Percentiles rank a stretch among this genome's conserved stretches.
Conservation (phyloP, 2,113 vertebrate species). For the Podilymbus podiceps region DNA sequence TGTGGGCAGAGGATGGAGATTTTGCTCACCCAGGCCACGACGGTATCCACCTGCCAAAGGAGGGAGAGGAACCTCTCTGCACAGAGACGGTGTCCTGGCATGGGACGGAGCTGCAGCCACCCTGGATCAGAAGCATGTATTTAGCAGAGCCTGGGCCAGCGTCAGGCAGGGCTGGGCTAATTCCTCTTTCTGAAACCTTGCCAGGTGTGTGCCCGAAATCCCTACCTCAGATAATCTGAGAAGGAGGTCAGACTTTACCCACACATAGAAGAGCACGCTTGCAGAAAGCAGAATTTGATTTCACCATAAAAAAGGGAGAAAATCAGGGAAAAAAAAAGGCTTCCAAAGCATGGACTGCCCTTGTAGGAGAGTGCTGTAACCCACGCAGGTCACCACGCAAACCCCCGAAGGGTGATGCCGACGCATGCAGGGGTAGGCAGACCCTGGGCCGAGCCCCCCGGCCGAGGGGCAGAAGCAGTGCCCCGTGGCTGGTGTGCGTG, state of each 20-base stretch:
- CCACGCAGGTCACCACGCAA: accelerated
- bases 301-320: not conserved
- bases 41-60: not conserved
- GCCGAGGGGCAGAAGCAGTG: not conserved
- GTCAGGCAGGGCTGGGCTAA: not conserved
- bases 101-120: not conserved
- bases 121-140: not conserved
- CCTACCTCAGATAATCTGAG: not conserved
- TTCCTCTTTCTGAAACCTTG: not conserved
- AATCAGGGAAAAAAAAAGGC: not conserved
- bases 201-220: not conserved
- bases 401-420: accelerated
- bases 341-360: not conserved
- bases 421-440: accelerated
- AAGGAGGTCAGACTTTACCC: not conserved
- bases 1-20: not conserved
- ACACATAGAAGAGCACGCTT: not conserved
- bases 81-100: not conserved
- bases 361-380: not conserved
- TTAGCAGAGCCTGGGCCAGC: not conserved
- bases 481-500: not conserved
- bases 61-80: not conserved
- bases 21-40: not conserved
- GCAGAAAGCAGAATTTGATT: not conserved
- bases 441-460: not conserved